Conservation (phyloP, 1,140 invertebrate species). For the Cyrtorhinus lividipennis region DNA sequence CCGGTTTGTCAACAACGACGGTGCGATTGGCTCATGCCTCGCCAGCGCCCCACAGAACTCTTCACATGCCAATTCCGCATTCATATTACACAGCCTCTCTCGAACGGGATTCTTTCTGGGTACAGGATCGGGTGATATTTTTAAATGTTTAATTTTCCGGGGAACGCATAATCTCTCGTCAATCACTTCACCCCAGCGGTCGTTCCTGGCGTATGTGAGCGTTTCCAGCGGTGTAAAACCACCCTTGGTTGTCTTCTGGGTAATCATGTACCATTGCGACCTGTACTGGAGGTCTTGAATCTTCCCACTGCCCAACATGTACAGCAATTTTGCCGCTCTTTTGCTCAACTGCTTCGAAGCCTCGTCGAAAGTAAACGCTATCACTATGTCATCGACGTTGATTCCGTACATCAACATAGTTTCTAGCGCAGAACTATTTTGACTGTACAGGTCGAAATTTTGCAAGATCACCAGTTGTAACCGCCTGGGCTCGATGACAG, state of each 20-base stretch:
- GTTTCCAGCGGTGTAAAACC: slow-evolving; percentile 40
- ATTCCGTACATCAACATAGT: slow-evolving; percentile 23
- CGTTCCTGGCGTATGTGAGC: slow-evolving; percentile 29
- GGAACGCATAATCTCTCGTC: slow-evolving; percentile 27
- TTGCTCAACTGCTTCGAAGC: slow-evolving; percentile 27
- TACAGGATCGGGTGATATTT: slow-evolving; percentile 30
- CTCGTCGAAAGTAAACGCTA: slow-evolving; percentile 28
- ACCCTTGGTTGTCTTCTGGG: slow-evolving; percentile 36
- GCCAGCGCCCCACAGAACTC: slow-evolving; percentile 34
- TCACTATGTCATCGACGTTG: slow-evolving; percentile 24
- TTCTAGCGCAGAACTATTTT: slow-evolving; percentile 25
- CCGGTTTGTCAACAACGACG: slow-evolving; percentile 32
- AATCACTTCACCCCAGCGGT: slow-evolving; percentile 26
- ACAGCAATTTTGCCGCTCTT: slow-evolving; percentile 25
- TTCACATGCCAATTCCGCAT: slow-evolving; percentile 31
- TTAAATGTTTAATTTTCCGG: slow-evolving; percentile 24
- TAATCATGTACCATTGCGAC: slow-evolving; percentile 41
- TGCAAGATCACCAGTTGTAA: slow-evolving; percentile 23
- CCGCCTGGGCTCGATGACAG: slow-evolving; percentile 24
- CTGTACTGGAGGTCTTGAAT: slow-evolving; percentile 41
- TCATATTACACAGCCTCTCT: slow-evolving; percentile 31
- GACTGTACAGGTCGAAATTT: slow-evolving; percentile 27
- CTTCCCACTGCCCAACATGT: slow-evolving; percentile 32
- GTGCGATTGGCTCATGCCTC: slow-evolving; percentile 32
- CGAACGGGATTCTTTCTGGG: slow-evolving; percentile 30